phyloP scores from a whole-genome alignment of 2,888 invertebrate species.

The Vesta saturnalis region DNA sequence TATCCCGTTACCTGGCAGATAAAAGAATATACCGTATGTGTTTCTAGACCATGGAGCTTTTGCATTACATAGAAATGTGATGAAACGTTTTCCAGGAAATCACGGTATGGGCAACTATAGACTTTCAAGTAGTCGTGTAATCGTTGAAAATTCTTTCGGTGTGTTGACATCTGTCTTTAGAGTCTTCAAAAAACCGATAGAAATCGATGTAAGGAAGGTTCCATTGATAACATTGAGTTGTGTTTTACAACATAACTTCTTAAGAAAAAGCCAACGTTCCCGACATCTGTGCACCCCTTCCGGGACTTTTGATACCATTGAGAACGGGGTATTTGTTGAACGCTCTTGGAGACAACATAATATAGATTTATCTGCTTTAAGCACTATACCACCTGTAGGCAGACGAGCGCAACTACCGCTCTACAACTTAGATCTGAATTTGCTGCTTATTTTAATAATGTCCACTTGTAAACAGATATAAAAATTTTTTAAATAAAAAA shows the following conservation, averaged over 20 bases:
- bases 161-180: conserved; percentile 46
- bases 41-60: too few relatives aligned
- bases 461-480: not conserved
- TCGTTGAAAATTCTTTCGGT: conserved; percentile 45
- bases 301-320: not conserved
- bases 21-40: too few relatives aligned
- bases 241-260: conserved; percentile 49
- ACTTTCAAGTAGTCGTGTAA: conserved; percentile 33
- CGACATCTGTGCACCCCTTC: conserved; percentile 16
- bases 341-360: not conserved
- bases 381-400: not conserved
- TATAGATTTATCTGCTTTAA: not conserved
- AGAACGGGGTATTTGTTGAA: not conserved
- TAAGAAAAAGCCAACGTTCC: conserved; percentile 44
- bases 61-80: too few relatives aligned
- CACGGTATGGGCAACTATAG: conserved; percentile 37
- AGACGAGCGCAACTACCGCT: not conserved
- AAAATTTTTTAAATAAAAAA: too few relatives aligned
- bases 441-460: too few relatives aligned
- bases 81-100: conserved; percentile 25
- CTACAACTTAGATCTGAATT: not conserved
- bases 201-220: conserved; percentile 45
- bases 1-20: too few relatives aligned
- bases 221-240: conserved; percentile 49
- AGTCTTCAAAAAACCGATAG: conserved; percentile 49